Evolutionary conservation across 2,888 invertebrate genomes (phyloP), one percentile per base, ranked within the genome.

Genomic region (Ormyrus pomaceus): DNA sequence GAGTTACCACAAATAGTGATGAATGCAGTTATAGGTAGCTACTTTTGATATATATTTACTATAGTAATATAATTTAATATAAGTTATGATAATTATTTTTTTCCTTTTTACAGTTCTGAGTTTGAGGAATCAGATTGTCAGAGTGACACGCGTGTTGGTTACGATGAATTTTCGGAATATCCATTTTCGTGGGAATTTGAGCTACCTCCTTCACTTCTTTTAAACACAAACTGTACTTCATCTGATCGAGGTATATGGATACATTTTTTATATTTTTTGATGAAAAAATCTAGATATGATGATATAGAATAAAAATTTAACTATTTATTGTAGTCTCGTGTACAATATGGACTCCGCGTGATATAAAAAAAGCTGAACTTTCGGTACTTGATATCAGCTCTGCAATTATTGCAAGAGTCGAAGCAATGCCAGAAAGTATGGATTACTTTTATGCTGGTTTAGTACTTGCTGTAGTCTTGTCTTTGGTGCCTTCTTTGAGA

Each of bases 371-470:
- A 89, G 96, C 97, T 0, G 97, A 98, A 90, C 92, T 99, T 83
- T 97, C 98, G 0, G 97, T 98, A 4, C 92, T 99, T 80, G 98
- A 99, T 91, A 98, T 99, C 86, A 97, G 97, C 88, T 97, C 97
- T 86, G 95, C 95, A 83, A 98, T 99, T 86, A 98, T 98, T 83
- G 95, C 96, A 84, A 95, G 96, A 85, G 98, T 98, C 4, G 98
- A 98, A 86, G 93, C 94, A 34, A 94, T 95, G 92, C 94, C 95
- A 0, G 95, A 96, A 88, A 94, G 94, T 84, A 94, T 94, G 86
- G 96, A 96, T 91, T 96, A 96, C 88, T 94, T 96, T 85, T 94
- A 95, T 86, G 92, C 94, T 75, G 95, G 95, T 83, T 89, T 95
- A 76, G 90, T 92, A 19, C 92, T 94, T 84, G 93, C 94, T 9